Base-by-base conservation (phyloP, 2,797 vertebrate species). In the Poecilia picta region DNA sequence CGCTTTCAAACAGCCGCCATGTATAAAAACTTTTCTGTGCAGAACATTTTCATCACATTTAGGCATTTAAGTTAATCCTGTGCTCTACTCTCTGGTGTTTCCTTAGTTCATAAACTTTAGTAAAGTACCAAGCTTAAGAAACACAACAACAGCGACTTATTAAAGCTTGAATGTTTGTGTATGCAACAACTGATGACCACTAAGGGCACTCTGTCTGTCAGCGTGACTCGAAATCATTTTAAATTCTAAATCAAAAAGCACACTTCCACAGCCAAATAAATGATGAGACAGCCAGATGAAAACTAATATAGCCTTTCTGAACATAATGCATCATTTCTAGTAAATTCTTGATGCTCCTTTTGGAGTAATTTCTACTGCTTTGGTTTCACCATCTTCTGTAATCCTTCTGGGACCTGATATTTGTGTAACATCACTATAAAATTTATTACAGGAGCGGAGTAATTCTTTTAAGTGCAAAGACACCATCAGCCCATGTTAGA, bases 401-500 rank as follows among this genome's bases (percentile, higher is more conserved):
- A 81, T 87, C 87, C 91, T 91, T 85, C 18, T 51, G 91, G 91
- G 91, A 91, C 59, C 76, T 79, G n/a, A 76, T 89, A 92, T 92
- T 92, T 92, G 90, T 87, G 87, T 85, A 89, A 76, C 86, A 84
- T 90, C 84, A 79, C 82, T 91, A 81, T 85, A 91, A 93, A 93
- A 89, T 91, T 72, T 91, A 93, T 93, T 89, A 88, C 87, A 85
- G 86, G 80, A 91, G 91, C 83, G 85, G 80, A 89, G 90, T 93
- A 90, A 92, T 92, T 92, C 87, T 87, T 91, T 90, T 93, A 93
- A 92, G 92, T 92, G 87, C 89, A 74, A 86, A 89, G 84, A 88
- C 87, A 89, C 87, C 81, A 87, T 92, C 71, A 66, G 87, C 79
- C 87, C 83, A 89, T 83, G 90, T 89, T 90, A 87, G 88, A 80